Conservation (phyloP, 2,113 vertebrate genomes). For the Heteronetta atricapilla region DNA sequence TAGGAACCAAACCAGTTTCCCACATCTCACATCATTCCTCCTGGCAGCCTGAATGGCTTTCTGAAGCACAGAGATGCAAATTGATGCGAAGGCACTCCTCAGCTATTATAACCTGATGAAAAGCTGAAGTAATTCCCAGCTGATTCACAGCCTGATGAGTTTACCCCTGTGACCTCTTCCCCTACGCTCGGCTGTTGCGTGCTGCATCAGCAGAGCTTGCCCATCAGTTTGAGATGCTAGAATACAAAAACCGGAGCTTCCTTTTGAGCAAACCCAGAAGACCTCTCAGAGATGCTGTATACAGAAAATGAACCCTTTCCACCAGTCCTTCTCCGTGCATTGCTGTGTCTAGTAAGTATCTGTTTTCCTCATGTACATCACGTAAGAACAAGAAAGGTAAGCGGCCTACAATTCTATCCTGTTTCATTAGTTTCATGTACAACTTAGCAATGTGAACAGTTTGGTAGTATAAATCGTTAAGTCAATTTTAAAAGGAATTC, state of each 20-base stretch:
- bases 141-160: not conserved
- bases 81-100: not conserved
- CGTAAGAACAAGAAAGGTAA: constrained; percentile 26
- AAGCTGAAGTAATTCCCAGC: not conserved
- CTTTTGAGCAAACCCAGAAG: not conserved
- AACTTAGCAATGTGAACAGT: not conserved
- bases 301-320: not conserved
- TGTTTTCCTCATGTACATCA: not conserved
- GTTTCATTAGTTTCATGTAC: constrained; percentile 7
- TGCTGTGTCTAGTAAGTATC: not conserved
- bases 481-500: not conserved
- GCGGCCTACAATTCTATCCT: constrained; percentile 3
- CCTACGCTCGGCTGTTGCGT: not conserved
- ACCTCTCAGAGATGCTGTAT: not conserved
- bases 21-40: not conserved
- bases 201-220: not conserved
- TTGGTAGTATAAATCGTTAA: not conserved
- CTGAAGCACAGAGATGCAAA: not conserved
- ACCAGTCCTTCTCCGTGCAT: not conserved
- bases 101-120: not conserved
- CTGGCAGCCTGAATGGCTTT: not conserved
- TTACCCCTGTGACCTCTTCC: not conserved
- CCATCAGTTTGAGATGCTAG: not conserved
- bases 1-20: not conserved
- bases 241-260: constrained; percentile 19